Evolutionary conservation across 2,888 invertebrate genomes (phyloP).

Genomic region (Nudaria mundana): DNA sequence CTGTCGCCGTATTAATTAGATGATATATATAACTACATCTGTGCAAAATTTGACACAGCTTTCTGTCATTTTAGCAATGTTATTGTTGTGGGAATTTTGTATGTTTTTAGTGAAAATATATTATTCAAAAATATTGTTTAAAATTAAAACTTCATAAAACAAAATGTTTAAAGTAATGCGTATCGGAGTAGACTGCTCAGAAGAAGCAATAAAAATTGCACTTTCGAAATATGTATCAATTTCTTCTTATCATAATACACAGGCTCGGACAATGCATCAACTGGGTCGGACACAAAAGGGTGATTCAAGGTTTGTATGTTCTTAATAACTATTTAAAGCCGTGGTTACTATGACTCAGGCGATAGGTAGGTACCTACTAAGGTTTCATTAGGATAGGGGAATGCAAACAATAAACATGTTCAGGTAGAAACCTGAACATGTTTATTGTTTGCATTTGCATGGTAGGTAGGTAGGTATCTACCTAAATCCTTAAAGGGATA

Average conservation of each 20-base stretch:
- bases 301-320: not conserved
- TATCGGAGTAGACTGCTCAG: not conserved
- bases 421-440: not conserved
- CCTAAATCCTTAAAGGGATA: too few species aligned
- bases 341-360: too few species aligned
- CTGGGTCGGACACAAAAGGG: not conserved
- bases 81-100: too few species aligned
- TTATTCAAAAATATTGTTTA: too few species aligned
- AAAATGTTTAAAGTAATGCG: constrained; percentile 1
- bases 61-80: too few species aligned
- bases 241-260: not conserved
- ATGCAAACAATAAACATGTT: not conserved
- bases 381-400: too few species aligned
- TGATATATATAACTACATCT: too few species aligned
- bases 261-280: not conserved
- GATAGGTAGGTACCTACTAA: not conserved
- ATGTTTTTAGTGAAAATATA: too few species aligned
- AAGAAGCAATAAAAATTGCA: not conserved
- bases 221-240: not conserved
- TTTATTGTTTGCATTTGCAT: too few species aligned
- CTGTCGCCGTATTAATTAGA: too few species aligned
- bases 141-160: not conserved
- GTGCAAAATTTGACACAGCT: too few species aligned
- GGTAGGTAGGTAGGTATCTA: too few species aligned
- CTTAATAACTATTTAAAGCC: not conserved